phyloP scores from a whole-genome alignment of 2,888 invertebrate genomes.

The Aquatica leii region DNA sequence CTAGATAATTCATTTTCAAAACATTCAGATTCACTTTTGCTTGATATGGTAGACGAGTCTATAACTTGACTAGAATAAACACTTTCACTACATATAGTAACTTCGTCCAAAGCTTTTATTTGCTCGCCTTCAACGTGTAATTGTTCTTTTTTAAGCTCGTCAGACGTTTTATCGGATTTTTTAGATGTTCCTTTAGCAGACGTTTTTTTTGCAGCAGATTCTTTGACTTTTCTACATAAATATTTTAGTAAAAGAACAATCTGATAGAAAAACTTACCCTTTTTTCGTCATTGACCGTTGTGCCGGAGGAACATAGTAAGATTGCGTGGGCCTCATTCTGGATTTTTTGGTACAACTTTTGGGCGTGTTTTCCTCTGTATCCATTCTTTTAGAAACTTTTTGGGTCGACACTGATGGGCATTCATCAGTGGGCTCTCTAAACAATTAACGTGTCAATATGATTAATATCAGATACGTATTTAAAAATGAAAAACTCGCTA shows the following conservation, averaged over 20 bases:
- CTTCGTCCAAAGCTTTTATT: not conserved
- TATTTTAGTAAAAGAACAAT: not conserved
- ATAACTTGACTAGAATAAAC: not conserved
- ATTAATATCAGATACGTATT: too few species aligned
- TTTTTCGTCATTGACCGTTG: slow-evolving; percentile 46
- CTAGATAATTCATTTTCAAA: not conserved
- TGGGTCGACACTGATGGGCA: slow-evolving; percentile 2
- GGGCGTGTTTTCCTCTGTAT: slow-evolving; percentile 10
- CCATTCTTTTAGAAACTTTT: slow-evolving; percentile 18
- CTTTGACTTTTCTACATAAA: not conserved
- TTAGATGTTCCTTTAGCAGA: not conserved
- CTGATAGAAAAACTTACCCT: slow-evolving; percentile 6
- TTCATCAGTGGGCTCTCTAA: slow-evolving; percentile 18
- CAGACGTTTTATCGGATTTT: not conserved
- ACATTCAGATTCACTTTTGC: not conserved
- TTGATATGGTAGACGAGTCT: not conserved
- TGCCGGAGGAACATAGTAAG: slow-evolving; percentile 58
- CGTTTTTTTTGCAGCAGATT: not conserved
- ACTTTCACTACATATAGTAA: not conserved
- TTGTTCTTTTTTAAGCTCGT: too few species aligned
- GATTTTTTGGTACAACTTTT: slow-evolving; percentile 12
- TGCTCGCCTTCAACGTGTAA: too few species aligned
- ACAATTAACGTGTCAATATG: too few species aligned
- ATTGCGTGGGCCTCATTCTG: slow-evolving; percentile 53
- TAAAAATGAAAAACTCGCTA: too few species aligned